Base-by-base conservation (phyloP, 2,888 invertebrate species). In the Drosophila borborema region DNA sequence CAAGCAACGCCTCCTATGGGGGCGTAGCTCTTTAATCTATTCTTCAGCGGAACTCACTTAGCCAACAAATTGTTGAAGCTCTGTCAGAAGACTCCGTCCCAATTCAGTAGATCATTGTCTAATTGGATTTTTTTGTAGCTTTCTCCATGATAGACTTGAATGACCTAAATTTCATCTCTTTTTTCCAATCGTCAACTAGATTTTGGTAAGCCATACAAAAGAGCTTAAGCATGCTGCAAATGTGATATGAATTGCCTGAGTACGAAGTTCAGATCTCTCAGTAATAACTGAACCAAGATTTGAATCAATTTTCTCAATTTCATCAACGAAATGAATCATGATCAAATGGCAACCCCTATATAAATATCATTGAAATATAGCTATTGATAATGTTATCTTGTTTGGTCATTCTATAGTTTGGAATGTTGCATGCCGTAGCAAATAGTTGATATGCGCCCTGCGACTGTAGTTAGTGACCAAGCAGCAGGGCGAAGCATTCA, bases 371-470 rank as follows among this genome's bases (percentile, higher is more conserved):
- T 0, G 20, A 8, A 12, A 8, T 36, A 36, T 20, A 8, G 18
- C 3, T 20, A 31, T 10, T n/a, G 5, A 2, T n/a, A 40, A 10
- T 54, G n/a, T 10, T 0, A 54, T 10, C 31, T 31, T 6, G 28
- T 28, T 10, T n/a, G 49, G 31, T 10, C 31, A 6, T 16, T 3
- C 16, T 1, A 16, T 23, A 8, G 23, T 0, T 16, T 16, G 5
- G 8, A 2, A 14, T 36, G 64, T 54, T 54, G 46, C 66, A 74
- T 45, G 45, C 49, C 38, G 23, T 46, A 55, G 23, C 18, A 23
- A 3, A 45, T 40, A 69, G 61, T 12, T 66, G 71, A 18, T 23
- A 63, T 74, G 61, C 69, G 63, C 56, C 55, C n/a, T n/a, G n/a
- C 34, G 49, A 55, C 43, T 14, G 20, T 36, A 34, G 51, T 53